These are phyloP conservation scores for Geotria australis DNA, from an alignment of 2,797 vertebrate genomes.

Conservation along the genomic window DNA sequence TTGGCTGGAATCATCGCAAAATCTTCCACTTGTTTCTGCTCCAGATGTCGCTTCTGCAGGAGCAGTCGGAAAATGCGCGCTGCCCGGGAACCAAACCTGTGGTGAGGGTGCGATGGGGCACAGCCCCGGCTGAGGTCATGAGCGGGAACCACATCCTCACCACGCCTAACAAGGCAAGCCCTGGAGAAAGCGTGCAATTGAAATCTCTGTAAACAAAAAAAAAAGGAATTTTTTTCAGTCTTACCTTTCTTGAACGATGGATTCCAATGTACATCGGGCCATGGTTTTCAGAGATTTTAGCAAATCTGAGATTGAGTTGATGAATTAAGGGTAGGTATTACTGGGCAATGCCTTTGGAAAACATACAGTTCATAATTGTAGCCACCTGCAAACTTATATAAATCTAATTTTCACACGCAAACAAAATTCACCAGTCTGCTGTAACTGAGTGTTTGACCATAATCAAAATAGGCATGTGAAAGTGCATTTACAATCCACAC, in stretches of 20 bases:
- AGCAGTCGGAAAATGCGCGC: constrained; percentile 51
- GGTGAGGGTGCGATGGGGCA: background rate
- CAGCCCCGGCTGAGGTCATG: background rate
- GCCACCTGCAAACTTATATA: no score
- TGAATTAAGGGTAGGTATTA: no score
- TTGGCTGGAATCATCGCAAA: constrained; percentile 93
- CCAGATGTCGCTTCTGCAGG: constrained; percentile 48
- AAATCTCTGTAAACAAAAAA: background rate
- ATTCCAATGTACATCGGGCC: constrained; percentile 48
- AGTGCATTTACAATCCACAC: no score
- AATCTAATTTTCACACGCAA: no score
- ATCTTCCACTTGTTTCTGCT: constrained; percentile 93
- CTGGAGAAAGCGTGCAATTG: background rate
- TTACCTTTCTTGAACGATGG: constrained; percentile 59
- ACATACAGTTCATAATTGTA: no score
- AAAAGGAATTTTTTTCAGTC: background rate
- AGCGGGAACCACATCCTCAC: background rate
- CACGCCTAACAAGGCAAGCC: background rate
- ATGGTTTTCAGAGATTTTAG: constrained; percentile 43
- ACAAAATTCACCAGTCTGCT: no score
- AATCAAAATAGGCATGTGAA: no score
- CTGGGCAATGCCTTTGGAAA: no score
- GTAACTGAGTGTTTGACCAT: no score
- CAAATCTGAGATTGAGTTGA: constrained; percentile 18
- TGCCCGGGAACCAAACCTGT: constrained; percentile 55